Evolutionary conservation across 2,797 vertebrate species (phyloP).

Genomic region (Gouania willdenowi): DNA sequence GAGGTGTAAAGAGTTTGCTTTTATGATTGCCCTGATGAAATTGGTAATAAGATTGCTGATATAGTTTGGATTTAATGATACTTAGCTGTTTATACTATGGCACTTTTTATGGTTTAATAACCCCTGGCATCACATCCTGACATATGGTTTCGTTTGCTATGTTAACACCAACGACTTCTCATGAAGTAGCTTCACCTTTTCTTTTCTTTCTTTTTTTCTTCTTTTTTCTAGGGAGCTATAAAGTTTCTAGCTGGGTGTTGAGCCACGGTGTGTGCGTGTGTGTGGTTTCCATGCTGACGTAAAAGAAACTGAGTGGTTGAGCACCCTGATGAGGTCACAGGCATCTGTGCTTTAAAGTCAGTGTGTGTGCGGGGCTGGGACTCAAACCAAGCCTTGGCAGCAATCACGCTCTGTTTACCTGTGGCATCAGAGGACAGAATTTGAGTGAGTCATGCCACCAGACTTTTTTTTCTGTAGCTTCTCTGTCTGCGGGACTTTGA

Average conservation of each 20-base stretch:
- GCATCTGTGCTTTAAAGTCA: conserved; percentile 30
- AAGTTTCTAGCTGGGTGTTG: conserved; percentile 10
- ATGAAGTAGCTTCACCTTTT: conserved; percentile 10
- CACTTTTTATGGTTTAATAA: conserved; percentile 10
- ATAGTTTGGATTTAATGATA: conserved; percentile 47
- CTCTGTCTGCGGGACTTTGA: no score
- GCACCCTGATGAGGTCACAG: conserved; percentile 51
- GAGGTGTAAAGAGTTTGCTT: conserved; percentile 37
- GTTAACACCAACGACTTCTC: conserved; percentile 20
- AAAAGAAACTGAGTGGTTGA: conserved; percentile 38
- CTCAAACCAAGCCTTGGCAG: conserved; percentile 31
- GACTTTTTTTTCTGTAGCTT: not conserved
- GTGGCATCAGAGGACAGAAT: conserved; percentile 25
- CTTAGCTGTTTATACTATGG: conserved; percentile 49
- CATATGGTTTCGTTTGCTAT: conserved; percentile 42
- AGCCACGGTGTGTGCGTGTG: conserved; percentile 10
- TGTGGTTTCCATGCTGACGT: conserved; percentile 42
- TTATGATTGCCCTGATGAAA: conserved; percentile 24
- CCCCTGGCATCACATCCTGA: conserved; percentile 22
- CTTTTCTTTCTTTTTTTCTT: no score
- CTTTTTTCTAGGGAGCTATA: no score
- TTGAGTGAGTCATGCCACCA: conserved; percentile 34
- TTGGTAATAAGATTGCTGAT: conserved; percentile 32
- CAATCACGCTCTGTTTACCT: conserved; percentile 12
- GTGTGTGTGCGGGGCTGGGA: conserved; percentile 4